phyloP scores from a whole-genome alignment of 2,113 vertebrate genomes.

The Ciconia maguari region DNA sequence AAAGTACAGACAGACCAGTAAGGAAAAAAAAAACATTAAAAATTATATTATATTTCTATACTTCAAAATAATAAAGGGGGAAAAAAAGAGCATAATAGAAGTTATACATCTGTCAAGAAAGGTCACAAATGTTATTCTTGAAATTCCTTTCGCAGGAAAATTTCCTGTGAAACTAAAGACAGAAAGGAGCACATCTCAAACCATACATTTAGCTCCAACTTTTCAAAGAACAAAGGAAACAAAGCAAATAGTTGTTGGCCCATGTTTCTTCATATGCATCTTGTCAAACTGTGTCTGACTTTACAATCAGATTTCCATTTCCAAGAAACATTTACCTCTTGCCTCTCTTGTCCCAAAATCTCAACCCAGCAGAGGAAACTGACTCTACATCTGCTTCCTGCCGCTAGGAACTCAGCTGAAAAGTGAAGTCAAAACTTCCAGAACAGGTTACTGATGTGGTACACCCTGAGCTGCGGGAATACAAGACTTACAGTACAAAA shows the following conservation, averaged over 20 bases:
- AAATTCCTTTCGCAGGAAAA: neutral
- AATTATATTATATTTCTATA: neutral
- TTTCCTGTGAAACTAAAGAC: neutral
- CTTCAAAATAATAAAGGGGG: neutral
- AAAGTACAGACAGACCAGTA: neutral
- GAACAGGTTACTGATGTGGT: neutral
- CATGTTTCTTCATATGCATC: neutral
- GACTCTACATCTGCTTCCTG: neutral
- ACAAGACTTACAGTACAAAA: accelerated
- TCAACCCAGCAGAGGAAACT: neutral
- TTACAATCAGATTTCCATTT: neutral
- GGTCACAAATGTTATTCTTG: neutral
- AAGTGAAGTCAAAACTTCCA: neutral
- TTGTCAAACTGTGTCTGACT: neutral
- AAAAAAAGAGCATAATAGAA: neutral
- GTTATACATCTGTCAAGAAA: neutral
- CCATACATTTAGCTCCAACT: neutral
- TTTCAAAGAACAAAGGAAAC: neutral
- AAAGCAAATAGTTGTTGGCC: neutral
- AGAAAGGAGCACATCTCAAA: neutral
- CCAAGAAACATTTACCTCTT: neutral
- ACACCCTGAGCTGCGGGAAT: neutral
- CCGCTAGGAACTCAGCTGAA: neutral
- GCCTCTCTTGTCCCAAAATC: neutral
- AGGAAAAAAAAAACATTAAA: neutral